Evolutionary conservation across 2,797 vertebrate genomes (phyloP), one percentile per base, ranked within the genome.

Genomic region (Pangasius krempfi): DNA sequence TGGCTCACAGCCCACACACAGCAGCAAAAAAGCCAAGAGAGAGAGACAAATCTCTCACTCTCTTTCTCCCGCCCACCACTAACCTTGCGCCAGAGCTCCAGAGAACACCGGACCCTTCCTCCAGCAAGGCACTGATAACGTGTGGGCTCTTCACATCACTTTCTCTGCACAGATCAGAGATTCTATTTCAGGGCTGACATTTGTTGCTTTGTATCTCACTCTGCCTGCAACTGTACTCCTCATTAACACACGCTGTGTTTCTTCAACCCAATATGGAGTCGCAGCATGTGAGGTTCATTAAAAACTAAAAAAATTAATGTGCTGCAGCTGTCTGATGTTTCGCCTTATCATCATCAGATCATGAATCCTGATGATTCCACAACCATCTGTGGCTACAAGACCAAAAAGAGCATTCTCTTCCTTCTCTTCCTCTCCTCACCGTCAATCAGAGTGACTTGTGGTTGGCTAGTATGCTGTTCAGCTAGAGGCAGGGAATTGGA

Each of bases 1-100:
- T 85, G 87, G 86, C 87, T 79, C 66, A 81, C 89, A 83, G 87
- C 91, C 90, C 91, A 92, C 90, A 92, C 90, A 88, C 89, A 84
- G 80, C 84, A 87, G 81, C 58, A 75, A 33, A 54, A 54, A 89
- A 84, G 44, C 76, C 76, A n/a, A 88, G 52, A 47, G 14, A 44
- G 4, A 68, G 62, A 68, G 8, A 50, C 22, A 44, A 7, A 84
- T 85, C 75, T 88, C 33, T 79, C 85, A 18, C 85, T 78, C 89
- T 89, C 62, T 44, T 62, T n/a, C 80, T 82, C 64, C 40, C 84
- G 75, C 87, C 87, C 64, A 62, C 84, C 82, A 54, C 72, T 58
- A 68, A 81, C 88, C 78, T 60, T 84, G 87, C 40, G 25, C 82
- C 83, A 33, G 88, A 30, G 73, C 76, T 89, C n/a, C 76, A 80